Evolutionary conservation across 2,888 invertebrate species (phyloP).

Genomic region (Trissolcus japonicus): DNA sequence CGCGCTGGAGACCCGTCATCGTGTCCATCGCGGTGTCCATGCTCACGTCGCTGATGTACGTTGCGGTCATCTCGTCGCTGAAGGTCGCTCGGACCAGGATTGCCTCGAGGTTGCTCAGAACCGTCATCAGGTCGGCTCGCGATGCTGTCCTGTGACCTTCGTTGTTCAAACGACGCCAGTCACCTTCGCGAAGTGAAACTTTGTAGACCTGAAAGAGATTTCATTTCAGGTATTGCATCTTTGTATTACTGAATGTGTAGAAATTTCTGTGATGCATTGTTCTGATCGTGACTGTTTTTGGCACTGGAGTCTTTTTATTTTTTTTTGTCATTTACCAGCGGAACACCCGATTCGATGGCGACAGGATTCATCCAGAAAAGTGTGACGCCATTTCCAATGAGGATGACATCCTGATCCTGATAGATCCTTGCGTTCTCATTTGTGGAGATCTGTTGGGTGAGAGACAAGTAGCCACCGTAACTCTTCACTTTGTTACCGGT

Average conservation of each 20-base stretch:
- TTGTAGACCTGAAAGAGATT: slow-evolving; percentile 78
- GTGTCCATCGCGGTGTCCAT: slow-evolving; percentile 89
- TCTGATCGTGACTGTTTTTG: not conserved
- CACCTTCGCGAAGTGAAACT: slow-evolving; percentile 82
- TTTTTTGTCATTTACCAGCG: slow-evolving; percentile 79
- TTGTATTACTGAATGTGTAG: too few relatives aligned
- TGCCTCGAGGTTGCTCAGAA: slow-evolving; percentile 88
- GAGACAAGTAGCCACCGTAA: slow-evolving; percentile 89
- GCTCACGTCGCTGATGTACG: slow-evolving; percentile 88
- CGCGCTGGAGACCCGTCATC: slow-evolving; percentile 79
- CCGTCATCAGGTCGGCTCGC: slow-evolving; percentile 89
- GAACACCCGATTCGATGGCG: slow-evolving; percentile 78
- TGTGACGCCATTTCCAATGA: slow-evolving; percentile 87
- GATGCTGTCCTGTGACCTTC: slow-evolving; percentile 80
- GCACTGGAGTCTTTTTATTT: too few relatives aligned
- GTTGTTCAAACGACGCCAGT: slow-evolving; percentile 81
- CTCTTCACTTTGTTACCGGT: slow-evolving; percentile 87
- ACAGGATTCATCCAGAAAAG: slow-evolving; percentile 85
- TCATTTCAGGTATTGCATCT: too few relatives aligned
- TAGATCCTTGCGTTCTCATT: slow-evolving; percentile 77
- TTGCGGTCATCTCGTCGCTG: slow-evolving; percentile 79
- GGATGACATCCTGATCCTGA: slow-evolving; percentile 88
- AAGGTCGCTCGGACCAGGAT: slow-evolving; percentile 90
- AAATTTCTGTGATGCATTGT: slow-evolving; percentile 1
- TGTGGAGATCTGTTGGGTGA: slow-evolving; percentile 84